Evolutionary conservation across 2,797 vertebrate species (phyloP), one percentile per base, ranked within the genome.

Genomic region (Micropoecilia bifurca): DNA sequence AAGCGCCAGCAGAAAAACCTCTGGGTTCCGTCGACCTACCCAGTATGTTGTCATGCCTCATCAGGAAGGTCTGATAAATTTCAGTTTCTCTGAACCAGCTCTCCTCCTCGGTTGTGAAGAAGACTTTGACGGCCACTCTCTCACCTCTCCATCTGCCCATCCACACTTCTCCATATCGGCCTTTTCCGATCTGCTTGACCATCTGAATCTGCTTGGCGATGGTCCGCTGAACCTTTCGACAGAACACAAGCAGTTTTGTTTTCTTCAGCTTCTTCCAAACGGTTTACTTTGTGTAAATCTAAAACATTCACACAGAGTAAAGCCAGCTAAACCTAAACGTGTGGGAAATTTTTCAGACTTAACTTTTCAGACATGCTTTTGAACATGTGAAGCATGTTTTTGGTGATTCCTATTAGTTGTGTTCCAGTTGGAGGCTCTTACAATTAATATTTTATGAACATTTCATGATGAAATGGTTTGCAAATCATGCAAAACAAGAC

Each of bases 81-180:
- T 99, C 98, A 0, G 97, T 99, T 94, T 99, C 98, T 89, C 98
- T 94, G 95, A 99, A 99, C 98, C 98, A 99, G 95, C 98, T 99
- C 91, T 98, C 97, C 88, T 99, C 98, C 88, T 99, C 98, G 0
- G 97, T 99, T 89, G 98, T 99, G 92, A 99, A 98, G 92, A 99
- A 99, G 16, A 99, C 97, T 91, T 99, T 99, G 41, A 99, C 98
- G 0, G 98, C 98, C 75, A 99, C 98, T 83, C 97, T 97, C 91
- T 99, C 98, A 0, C 97, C 98, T 75, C 98, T 96, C 98, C 98
- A 99, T 89, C 94, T 97, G 80, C 98, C 98, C 98, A 99, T 99
- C 98, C 98, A 99, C 59, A 99, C 98, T 89, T 99, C 98, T 71
- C 98, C 98, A 1, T 99, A 99, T 71, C 98, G 97, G 22, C 98